These are phyloP conservation scores for Lepus europaeus DNA, from an alignment of 2,113 vertebrate genomes.

Conservation along the genomic window DNA sequence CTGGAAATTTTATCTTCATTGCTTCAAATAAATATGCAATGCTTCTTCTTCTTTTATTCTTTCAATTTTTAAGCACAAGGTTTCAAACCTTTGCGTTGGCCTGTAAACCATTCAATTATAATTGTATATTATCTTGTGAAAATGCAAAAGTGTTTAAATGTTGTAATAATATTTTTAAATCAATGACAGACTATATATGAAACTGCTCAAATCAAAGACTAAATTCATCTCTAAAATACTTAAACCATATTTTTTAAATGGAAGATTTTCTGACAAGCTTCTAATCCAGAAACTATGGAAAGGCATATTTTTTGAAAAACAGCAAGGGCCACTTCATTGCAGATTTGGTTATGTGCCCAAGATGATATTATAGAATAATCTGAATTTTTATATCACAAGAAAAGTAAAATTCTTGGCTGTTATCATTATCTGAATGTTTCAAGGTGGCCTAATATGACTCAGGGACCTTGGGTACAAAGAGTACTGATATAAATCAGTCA, in stretches of 20 bases:
- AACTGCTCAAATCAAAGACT: not conserved
- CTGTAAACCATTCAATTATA: not conserved
- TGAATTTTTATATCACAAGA: constrained; percentile 25
- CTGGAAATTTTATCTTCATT: not conserved
- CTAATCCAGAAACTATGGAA: not conserved
- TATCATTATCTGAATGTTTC: constrained; percentile 56
- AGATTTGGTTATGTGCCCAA: not conserved
- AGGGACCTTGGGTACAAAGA: not conserved
- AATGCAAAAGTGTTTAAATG: not conserved
- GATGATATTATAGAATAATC: not conserved
- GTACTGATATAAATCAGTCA: not conserved
- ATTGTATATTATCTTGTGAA: not conserved
- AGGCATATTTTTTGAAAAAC: not conserved
- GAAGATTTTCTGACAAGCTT: not conserved
- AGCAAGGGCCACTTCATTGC: not conserved
- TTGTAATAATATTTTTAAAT: constrained; percentile 43
- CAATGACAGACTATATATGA: not conserved
- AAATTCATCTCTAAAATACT: not conserved
- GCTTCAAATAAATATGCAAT: not conserved
- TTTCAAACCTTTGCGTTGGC: not conserved
- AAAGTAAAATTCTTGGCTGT: constrained; percentile 21
- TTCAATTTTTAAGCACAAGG: not conserved
- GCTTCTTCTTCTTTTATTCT: not conserved
- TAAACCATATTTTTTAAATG: not conserved
- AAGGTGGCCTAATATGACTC: not conserved